phyloP scores from a whole-genome alignment of 2,888 invertebrate species.

The Urechis unicinctus region DNA sequence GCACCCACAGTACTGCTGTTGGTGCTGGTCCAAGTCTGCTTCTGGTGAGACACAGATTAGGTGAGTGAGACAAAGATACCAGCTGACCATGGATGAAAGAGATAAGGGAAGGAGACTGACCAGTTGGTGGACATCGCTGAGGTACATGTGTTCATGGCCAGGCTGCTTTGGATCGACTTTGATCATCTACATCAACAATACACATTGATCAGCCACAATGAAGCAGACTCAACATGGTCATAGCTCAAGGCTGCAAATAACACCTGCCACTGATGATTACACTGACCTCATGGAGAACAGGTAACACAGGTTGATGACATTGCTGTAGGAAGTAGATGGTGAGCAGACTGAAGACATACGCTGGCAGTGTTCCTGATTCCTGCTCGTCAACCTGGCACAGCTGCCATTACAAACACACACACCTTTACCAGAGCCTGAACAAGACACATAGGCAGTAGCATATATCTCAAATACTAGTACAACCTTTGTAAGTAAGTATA shows the following conservation, averaged over 20 bases:
- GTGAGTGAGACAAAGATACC: not conserved
- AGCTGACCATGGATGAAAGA: not conserved
- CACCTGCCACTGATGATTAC: not conserved
- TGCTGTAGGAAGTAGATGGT: slow-evolving; percentile 55
- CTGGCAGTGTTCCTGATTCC: slow-evolving; percentile 53
- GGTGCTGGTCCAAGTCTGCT: slow-evolving; percentile 25
- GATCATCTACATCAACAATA: slow-evolving; percentile 2
- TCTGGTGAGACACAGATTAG: too few relatives aligned
- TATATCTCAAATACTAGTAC: not conserved
- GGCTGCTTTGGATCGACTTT: not conserved
- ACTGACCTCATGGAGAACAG: slow-evolving; percentile 52
- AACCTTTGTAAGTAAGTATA: too few relatives aligned
- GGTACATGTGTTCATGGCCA: not conserved
- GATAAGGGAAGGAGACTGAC: not conserved
- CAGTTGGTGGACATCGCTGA: not conserved
- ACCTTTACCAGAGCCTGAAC: too few relatives aligned
- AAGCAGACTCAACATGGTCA: too few relatives aligned
- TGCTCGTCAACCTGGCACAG: slow-evolving; percentile 52
- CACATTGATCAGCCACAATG: slow-evolving; percentile 9
- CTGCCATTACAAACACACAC: too few relatives aligned
- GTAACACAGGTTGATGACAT: slow-evolving; percentile 44
- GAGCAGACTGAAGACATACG: slow-evolving; percentile 53
- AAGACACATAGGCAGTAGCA: not conserved
- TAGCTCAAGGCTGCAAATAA: too few relatives aligned
- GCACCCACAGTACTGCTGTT: slow-evolving; percentile 51